Evolutionary conservation across 2,113 vertebrate species (phyloP).

Genomic region (Andinoacara biseriatus): DNA sequence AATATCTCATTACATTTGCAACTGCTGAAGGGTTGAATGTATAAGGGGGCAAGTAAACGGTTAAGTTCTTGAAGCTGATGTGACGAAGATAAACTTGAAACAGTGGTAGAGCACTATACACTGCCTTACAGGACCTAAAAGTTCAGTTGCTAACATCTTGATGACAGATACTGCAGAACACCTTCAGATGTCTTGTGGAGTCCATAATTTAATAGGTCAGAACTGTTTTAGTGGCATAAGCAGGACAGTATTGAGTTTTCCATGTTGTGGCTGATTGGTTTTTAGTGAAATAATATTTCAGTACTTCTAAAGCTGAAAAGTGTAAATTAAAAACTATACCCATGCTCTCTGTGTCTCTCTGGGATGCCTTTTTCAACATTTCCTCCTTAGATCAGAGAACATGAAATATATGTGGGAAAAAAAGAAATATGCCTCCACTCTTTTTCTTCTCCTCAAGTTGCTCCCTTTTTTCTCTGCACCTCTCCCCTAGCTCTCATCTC

Average conservation of each 20-base stretch:
- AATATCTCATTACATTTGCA: background rate
- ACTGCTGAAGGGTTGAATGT: background rate
- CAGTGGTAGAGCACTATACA: background rate
- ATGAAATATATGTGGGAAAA: conserved; percentile 49
- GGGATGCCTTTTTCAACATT: conserved; percentile 79
- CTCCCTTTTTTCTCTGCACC: conserved; percentile 26
- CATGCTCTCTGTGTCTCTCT: conserved; percentile 76
- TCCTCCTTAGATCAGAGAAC: conserved; percentile 58
- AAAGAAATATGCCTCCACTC: conserved; percentile 30
- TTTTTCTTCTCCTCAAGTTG: conserved; percentile 29
- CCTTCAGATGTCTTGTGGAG: background rate
- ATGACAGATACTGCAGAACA: background rate
- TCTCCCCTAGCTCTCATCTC: conserved; percentile 44
- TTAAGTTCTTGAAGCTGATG: background rate
- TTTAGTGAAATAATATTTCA: conserved; percentile 9
- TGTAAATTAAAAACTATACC: conserved; percentile 33
- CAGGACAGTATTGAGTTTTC: background rate
- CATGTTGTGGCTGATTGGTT: background rate
- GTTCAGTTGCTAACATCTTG: background rate
- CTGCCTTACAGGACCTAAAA: background rate
- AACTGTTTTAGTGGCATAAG: background rate
- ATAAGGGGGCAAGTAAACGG: background rate
- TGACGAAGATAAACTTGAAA: background rate
- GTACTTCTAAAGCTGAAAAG: conserved; percentile 34
- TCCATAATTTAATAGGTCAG: background rate